A percentile compares a stretch with the other conserved stretches of the same genome.
Conservation (phyloP, 2,113 vertebrate genomes). For the Rhadina sibilatrix region DNA sequence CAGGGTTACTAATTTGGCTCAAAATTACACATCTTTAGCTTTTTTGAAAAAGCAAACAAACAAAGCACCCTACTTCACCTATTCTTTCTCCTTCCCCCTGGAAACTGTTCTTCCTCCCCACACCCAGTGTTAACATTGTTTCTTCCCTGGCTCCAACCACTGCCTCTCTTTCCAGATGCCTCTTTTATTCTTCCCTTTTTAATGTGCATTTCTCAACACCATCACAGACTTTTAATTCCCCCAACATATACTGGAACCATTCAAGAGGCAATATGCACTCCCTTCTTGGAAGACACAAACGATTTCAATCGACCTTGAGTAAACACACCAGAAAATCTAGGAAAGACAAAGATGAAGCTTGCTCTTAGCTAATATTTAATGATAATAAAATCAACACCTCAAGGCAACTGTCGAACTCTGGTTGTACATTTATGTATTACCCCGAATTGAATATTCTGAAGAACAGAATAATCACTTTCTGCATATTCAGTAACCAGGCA, state of each 20-base stretch:
- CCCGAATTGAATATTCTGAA: not conserved
- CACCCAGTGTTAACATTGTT: not conserved
- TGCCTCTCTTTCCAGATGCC: not conserved
- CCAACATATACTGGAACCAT: not conserved
- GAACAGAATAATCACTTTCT: not conserved
- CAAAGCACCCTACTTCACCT: not conserved
- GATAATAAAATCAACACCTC: not conserved
- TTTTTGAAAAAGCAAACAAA: not conserved
- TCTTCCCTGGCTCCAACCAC: not conserved
- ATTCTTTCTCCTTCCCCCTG: not conserved
- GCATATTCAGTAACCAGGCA: not conserved
- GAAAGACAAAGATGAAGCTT: not conserved
- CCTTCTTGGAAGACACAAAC: not conserved
- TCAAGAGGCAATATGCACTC: not conserved
- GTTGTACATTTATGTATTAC: not conserved
- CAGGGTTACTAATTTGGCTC: not conserved
- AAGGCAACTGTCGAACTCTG: not conserved
- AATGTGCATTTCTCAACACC: not conserved
- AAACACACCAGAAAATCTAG: not conserved
- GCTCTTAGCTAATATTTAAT: not conserved
- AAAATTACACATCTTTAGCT: not conserved
- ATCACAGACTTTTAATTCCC: not conserved
- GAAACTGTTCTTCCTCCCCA: not conserved
- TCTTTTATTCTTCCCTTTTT: not conserved
- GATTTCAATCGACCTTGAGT: not conserved